Percentiles rank a stretch among this genome's conserved stretches.
Conservation (phyloP, 1,140 invertebrate species). For the Caenorhabditis briggsae region DNA sequence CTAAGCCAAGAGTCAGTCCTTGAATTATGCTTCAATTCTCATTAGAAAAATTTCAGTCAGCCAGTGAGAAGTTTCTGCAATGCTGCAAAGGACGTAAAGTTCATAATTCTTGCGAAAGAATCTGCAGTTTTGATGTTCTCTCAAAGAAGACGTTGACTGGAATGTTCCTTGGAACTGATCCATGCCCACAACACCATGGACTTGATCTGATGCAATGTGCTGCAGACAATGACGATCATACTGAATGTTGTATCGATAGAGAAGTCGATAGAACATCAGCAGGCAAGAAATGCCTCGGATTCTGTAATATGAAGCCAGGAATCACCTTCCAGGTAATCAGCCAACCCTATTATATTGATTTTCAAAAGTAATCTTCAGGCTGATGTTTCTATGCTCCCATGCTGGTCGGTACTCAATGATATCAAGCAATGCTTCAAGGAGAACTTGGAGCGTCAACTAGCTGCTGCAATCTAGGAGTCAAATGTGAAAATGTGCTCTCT, state of each 20-base stretch:
- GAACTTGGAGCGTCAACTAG: slow-evolving; percentile 65
- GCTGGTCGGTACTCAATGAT: slow-evolving; percentile 73
- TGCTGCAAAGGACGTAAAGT: slow-evolving; percentile 71
- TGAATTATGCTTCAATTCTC: background rate
- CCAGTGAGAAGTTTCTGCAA: slow-evolving; percentile 68
- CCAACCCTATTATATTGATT: background rate
- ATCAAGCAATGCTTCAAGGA: slow-evolving; percentile 75
- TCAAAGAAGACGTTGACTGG: slow-evolving; percentile 74
- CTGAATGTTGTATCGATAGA: slow-evolving; percentile 59
- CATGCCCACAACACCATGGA: slow-evolving; percentile 73
- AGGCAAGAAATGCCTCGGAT: slow-evolving; percentile 73
- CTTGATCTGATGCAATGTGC: slow-evolving; percentile 73
- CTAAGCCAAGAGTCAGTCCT: slow-evolving; percentile 27
- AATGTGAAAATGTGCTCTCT: slow-evolving; percentile 20
- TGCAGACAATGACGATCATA: slow-evolving; percentile 74
- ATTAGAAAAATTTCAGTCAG: slow-evolving; percentile 46
- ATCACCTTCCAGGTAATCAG: slow-evolving; percentile 71
- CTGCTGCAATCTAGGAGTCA: background rate
- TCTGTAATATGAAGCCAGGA: slow-evolving; percentile 74
- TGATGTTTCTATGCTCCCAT: slow-evolving; percentile 69
- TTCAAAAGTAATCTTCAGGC: slow-evolving; percentile 58
- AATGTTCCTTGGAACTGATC: slow-evolving; percentile 75
- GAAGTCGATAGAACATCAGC: slow-evolving; percentile 66
- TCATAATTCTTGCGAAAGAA: slow-evolving; percentile 70
- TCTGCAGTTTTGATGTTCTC: slow-evolving; percentile 74